Conservation (phyloP, 2,888 invertebrate species). For the Chloromyia formosa region DNA sequence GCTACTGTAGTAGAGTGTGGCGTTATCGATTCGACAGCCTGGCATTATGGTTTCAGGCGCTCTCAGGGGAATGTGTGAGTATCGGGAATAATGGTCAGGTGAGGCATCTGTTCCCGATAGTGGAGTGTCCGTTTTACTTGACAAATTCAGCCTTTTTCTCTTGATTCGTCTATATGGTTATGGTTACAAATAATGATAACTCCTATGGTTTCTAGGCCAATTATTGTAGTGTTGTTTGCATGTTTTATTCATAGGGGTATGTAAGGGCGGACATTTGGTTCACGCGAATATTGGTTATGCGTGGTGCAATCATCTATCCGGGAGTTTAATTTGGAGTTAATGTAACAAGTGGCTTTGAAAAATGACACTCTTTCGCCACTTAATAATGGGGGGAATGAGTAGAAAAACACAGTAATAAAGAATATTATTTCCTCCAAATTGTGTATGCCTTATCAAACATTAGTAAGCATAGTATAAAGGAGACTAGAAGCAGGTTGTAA, state of each 20-base stretch:
- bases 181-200: neutral
- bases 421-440: too few relatives aligned
- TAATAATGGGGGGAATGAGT: too few relatives aligned
- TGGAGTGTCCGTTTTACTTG: slow-evolving; percentile 9
- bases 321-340: too few relatives aligned
- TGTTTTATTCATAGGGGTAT: neutral
- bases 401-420: too few relatives aligned
- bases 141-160: neutral
- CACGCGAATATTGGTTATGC: neutral
- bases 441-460: too few relatives aligned
- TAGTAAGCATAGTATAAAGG: too few relatives aligned
- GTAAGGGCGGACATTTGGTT: too few relatives aligned
- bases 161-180: neutral
- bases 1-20: neutral
- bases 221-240: neutral
- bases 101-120: slow-evolving; percentile 16
- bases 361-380: too few relatives aligned
- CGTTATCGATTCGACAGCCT: slow-evolving; percentile 23
- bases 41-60: neutral
- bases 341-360: too few relatives aligned
- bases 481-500: too few relatives aligned
- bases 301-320: too few relatives aligned
- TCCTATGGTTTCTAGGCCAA: neutral
- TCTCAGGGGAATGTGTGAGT: neutral
- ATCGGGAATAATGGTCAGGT: slow-evolving; percentile 19